Percentiles rank a stretch among this genome's conserved stretches.
These are phyloP conservation scores for Andrena dorsata DNA, from an alignment of 2,888 invertebrate genomes.

Conservation along the genomic window DNA sequence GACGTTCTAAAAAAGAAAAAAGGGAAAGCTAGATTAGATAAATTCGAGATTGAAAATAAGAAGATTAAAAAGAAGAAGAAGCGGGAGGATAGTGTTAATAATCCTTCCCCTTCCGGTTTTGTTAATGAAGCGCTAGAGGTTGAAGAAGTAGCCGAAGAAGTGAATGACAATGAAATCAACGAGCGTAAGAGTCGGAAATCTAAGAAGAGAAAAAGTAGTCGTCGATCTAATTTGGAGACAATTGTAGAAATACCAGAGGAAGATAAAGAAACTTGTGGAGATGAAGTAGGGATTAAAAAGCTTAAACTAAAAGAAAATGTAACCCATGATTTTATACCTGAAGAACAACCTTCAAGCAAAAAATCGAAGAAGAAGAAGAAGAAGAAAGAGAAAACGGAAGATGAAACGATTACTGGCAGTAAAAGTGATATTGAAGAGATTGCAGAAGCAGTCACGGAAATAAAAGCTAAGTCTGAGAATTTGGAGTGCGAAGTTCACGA, in stretches of 20 bases:
- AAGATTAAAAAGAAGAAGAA: constrained; percentile 73
- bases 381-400: constrained; percentile 57
- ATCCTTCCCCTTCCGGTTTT: constrained; percentile 65
- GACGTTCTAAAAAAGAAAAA: constrained; percentile 75
- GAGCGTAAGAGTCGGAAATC: constrained; percentile 74
- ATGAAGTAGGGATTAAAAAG: constrained; percentile 1
- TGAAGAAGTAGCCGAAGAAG: constrained; percentile 71
- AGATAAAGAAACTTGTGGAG: constrained; percentile 35
- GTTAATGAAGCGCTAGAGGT: constrained; percentile 78
- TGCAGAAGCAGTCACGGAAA: constrained; percentile 3
- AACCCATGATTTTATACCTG: constrained; percentile 1
- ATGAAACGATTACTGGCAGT: constrained; percentile 11
- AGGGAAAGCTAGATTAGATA: constrained; percentile 76
- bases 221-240: constrained; percentile 76
- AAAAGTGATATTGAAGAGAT: constrained; percentile 21
- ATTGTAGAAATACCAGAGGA: constrained; percentile 76
- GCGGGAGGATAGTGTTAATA: constrained; percentile 26
- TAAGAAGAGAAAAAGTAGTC: constrained; percentile 70
- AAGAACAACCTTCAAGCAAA: constrained; percentile 28
- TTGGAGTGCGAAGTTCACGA: not conserved
- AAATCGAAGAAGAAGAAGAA: constrained; percentile 52
- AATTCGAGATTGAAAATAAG: constrained; percentile 80
- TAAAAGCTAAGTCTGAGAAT: not conserved
- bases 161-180: constrained; percentile 78
- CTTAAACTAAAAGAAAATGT: constrained; percentile 1